Conservation (phyloP, 2,113 vertebrate genomes). For the Lampris megalopsis region DNA sequence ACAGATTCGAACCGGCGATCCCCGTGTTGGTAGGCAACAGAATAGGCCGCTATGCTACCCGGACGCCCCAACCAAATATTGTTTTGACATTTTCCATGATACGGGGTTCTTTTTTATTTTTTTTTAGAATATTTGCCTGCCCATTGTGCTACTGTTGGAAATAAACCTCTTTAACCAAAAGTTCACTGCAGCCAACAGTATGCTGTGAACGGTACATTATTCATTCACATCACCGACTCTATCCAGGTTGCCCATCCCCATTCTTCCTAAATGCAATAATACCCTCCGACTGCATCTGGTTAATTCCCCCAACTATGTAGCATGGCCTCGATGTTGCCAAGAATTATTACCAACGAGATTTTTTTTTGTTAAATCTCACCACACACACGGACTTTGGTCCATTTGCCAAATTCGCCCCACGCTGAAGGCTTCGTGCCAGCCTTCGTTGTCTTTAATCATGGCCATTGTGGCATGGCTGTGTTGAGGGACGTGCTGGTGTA, state of each 20-base stretch:
- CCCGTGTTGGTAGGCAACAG: too few relatives aligned
- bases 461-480: constrained; percentile 4
- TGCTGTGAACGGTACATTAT: too few relatives aligned
- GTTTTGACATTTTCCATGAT: too few relatives aligned
- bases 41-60: too few relatives aligned
- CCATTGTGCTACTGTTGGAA: too few relatives aligned
- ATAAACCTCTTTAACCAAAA: too few relatives aligned
- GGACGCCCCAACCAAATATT: too few relatives aligned
- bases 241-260: background rate
- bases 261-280: background rate
- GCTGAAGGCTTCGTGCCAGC: constrained; percentile 3
- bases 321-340: constrained; percentile 7
- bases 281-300: background rate
- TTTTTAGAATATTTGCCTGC: too few relatives aligned
- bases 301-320: constrained; percentile 13
- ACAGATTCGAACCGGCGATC: too few relatives aligned
- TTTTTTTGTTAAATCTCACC: background rate
- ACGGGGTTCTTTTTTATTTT: too few relatives aligned
- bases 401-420: background rate
- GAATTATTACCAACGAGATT: background rate
- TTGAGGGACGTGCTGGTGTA: constrained; percentile 59
- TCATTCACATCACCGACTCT: too few relatives aligned
- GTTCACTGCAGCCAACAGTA: background rate
- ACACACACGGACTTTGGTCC: background rate
- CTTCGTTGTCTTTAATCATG: background rate